phyloP scores from a whole-genome alignment of 2,888 invertebrate genomes.

The Sarcophaga subvicina region DNA sequence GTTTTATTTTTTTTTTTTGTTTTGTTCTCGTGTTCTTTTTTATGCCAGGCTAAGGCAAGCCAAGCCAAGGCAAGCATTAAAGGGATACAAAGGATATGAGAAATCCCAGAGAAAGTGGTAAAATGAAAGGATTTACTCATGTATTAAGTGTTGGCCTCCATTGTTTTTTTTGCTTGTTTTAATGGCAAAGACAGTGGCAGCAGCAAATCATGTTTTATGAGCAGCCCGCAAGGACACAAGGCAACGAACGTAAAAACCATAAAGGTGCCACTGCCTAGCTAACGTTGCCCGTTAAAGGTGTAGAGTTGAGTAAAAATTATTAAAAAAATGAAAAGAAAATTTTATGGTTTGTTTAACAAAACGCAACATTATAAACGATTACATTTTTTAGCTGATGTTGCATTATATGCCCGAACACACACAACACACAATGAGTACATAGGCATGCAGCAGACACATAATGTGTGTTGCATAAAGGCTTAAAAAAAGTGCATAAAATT shows the following conservation, averaged over 20 bases:
- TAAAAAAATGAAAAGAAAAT: slow-evolving; percentile 49
- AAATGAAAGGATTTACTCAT: slow-evolving; percentile 69
- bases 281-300: slow-evolving; percentile 39
- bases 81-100: slow-evolving; percentile 11
- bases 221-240: slow-evolving; percentile 56
- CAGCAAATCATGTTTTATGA: slow-evolving; percentile 42
- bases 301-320: slow-evolving; percentile 57
- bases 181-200: slow-evolving; percentile 6
- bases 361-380: slow-evolving; percentile 70
- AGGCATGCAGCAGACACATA: slow-evolving; percentile 21
- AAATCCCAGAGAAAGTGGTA: slow-evolving; percentile 64
- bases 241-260: slow-evolving; percentile 47
- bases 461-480: slow-evolving; percentile 47
- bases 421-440: neutral
- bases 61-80: neutral
- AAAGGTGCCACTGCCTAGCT: slow-evolving; percentile 54
- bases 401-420: slow-evolving; percentile 1
- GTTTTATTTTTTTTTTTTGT: neutral
- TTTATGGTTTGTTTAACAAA: slow-evolving; percentile 69
- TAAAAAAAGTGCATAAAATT: neutral
- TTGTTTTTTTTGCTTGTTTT: slow-evolving; percentile 3
- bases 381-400: slow-evolving; percentile 63
- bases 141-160: slow-evolving; percentile 56
- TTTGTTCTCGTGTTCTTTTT: slow-evolving; percentile 12
- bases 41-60: slow-evolving; percentile 3